Evolutionary conservation across 2,888 invertebrate genomes (phyloP), one percentile per base, ranked within the genome.

Genomic region (Eupithecia dodoneata): DNA sequence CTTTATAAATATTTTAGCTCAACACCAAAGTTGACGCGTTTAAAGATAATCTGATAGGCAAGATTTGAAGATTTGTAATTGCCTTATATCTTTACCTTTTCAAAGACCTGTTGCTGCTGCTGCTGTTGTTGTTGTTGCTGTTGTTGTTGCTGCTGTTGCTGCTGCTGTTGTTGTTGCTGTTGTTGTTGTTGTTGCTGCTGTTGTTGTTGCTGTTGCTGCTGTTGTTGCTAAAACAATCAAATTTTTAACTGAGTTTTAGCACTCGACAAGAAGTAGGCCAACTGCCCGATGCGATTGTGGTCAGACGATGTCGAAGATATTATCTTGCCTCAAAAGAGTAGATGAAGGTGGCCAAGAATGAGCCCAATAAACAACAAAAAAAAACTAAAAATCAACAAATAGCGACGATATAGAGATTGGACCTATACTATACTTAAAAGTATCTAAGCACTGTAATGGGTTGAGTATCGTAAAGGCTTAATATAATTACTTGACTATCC

Each of bases 101-200:
- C 76, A 73, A 79, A 0, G 91, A 92, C 0, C 91, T 95, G 95
- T 0, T 95, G 94, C 1, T 95, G 92, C 0, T 93, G 93, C 0
- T 92, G 92, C 0, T 90, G 90, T 0, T 89, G 90, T 0, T 90
- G 90, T 0, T 90, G 88, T 0, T 89, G 89, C 0, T 89, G 88
- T 0, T 89, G 88, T 5, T 87, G 86, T 5, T 86, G 86, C 3
- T 85, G 85, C 2, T 86, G 86, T 0, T 86, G 85, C 1, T 85
- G 84, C 0, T 86, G 86, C 0, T 86, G 85, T 2, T 83, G 82
- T 5, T 84, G 83, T 3, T 84, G 84, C 3, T 83, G 83, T 9
- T 85, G 85, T 4, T 87, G 91, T 65, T 86, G 90, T 49, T 87
- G 91, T 55, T 88, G 81, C 9, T 59, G 55, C 7, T 55, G 84